Base-by-base conservation (phyloP, 2,797 vertebrate genomes). In the Malurus leucopterus region DNA sequence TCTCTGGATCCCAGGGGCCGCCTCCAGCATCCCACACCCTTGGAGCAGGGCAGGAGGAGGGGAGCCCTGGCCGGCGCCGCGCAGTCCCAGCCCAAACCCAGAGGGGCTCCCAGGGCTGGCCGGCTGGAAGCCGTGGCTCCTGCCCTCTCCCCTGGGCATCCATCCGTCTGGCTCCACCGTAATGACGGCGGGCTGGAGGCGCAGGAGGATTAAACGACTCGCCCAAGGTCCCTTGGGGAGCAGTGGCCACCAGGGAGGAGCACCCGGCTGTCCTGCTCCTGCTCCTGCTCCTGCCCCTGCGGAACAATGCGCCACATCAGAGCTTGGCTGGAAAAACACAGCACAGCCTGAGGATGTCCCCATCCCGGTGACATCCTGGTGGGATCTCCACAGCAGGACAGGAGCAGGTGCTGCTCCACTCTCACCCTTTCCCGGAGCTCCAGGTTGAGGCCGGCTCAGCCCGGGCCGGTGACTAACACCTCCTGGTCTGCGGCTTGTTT, bases 101-200 rank as follows among this genome's bases (percentile, higher is more conserved):
- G 15, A 1, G 58, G 30, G 47, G 34, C 78, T 70, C 57, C 46
- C 50, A 40, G 54, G 34, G 57, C 50, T 79, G 23, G 24, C 49
- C 9, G 1, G 38, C 72, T 64, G 47, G 13, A 3, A 71, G 84
- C 65, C 23, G 2, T 1, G 43, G 4, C 49, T 79, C 90, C 92
- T 82, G 68, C 74, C 86, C 70, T 84, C 53, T 90, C 55, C 92
- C 86, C 64, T 54, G 55, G 88, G 94, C 93, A 79, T 64, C 90
- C 90, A 50, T 30, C 88, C 0, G 58, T 93, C 94, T 91, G 93
- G 86, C 94, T 91, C 92, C 92, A 50, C 67, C 0, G 0, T 93
- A 92, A 94, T 92, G 92, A 91, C 0, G 1, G 57, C 1, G 15
- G 79, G 36, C 55, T 65, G 91, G 73, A 9, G 20, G 69, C 50